phyloP scores from a whole-genome alignment of 1,140 invertebrate species.

The Drosophila neocordata region DNA sequence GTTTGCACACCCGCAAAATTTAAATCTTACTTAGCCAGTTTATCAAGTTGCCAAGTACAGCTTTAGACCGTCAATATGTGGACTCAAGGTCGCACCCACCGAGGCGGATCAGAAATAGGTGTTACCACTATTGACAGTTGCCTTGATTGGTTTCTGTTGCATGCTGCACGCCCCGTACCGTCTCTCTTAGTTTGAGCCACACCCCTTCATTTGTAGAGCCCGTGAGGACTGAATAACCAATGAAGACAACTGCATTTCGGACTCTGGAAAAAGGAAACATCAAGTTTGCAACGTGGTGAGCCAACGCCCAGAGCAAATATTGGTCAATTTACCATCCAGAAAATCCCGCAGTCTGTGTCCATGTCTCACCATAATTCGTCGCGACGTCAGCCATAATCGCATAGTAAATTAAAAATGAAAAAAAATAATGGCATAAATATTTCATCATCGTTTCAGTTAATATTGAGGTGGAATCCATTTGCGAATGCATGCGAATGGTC shows the following conservation, averaged over 20 bases:
- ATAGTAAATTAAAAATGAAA: constrained; percentile 52
- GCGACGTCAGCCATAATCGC: constrained; percentile 61
- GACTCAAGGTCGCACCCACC: constrained; percentile 55
- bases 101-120: constrained; percentile 44
- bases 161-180: constrained; percentile 57
- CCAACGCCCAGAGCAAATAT: constrained; percentile 68
- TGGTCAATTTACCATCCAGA: constrained; percentile 27
- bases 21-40: constrained; percentile 19
- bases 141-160: constrained; percentile 71
- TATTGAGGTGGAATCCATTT: constrained; percentile 46
- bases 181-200: constrained; percentile 31
- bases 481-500: constrained; percentile 51
- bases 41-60: constrained; percentile 13
- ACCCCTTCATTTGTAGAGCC: constrained; percentile 44
- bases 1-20: constrained; percentile 44
- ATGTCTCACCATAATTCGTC: constrained; percentile 52
- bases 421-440: constrained; percentile 41
- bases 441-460: constrained; percentile 47
- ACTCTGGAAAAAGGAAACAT: constrained; percentile 33
- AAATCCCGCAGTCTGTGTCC: constrained; percentile 22
- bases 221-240: constrained; percentile 5
- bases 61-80: constrained; percentile 12
- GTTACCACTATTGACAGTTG: constrained; percentile 70
- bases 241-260: constrained; percentile 68
- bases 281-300: constrained; percentile 42